Conservation (phyloP, 1,140 invertebrate species). For the Saccostrea glomerata region DNA sequence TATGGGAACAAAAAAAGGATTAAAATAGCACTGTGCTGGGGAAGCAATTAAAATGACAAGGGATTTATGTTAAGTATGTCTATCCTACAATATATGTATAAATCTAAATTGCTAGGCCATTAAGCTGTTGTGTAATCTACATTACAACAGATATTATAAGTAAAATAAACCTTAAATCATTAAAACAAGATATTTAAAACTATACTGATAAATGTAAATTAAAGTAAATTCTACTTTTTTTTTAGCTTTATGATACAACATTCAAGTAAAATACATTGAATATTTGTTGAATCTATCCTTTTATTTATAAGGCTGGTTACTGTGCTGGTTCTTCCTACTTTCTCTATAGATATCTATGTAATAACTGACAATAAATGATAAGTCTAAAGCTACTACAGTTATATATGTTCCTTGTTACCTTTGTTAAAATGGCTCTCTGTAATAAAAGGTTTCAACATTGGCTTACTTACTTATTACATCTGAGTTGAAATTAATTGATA, state of each 20-base stretch:
- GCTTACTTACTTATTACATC: background rate
- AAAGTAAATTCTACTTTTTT: background rate
- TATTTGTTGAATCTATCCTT: background rate
- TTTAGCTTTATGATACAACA: background rate
- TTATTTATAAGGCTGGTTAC: background rate
- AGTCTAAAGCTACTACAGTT: background rate
- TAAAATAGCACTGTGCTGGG: background rate
- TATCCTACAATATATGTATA: background rate
- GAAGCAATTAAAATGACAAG: background rate
- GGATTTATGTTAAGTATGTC: background rate
- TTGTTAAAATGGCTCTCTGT: slow-evolving; percentile 22
- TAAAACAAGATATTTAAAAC: background rate
- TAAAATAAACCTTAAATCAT: too few relatives aligned
- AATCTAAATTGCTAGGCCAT: background rate
- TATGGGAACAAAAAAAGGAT: background rate
- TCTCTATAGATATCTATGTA: background rate
- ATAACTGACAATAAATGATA: background rate
- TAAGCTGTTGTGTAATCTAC: background rate
- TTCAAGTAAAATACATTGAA: background rate
- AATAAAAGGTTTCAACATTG: background rate
- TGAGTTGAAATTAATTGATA: background rate
- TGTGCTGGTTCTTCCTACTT: background rate
- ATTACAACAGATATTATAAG: background rate
- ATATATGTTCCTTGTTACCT: background rate
- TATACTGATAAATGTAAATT: background rate